Percentiles rank a stretch among this genome's conserved stretches.
Evolutionary conservation across 2,797 vertebrate species (phyloP).

Genomic region (Eutrigla gurnardus): DNA sequence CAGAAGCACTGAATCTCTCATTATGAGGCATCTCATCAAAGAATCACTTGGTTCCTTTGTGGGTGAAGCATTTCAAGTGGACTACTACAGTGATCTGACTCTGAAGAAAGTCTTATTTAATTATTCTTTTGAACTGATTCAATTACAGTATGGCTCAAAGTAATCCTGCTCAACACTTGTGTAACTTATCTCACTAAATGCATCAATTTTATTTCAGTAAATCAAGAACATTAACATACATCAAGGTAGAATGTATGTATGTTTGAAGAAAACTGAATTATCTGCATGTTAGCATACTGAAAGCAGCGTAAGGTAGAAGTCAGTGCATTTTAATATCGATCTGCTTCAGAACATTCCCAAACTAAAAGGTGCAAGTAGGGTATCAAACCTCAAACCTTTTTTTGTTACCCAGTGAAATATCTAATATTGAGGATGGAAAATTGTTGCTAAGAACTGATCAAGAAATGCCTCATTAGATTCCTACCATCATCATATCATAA

Average conservation of each 20-base stretch:
- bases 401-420: no score
- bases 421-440: no score
- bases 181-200: neutral
- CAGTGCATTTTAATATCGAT: no score
- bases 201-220: neutral
- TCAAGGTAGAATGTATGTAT: neutral
- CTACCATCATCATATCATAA: no score
- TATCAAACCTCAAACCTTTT: no score
- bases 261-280: no score
- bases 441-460: no score
- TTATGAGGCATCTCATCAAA: constrained; percentile 1
- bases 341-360: no score
- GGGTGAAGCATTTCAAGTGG: neutral
- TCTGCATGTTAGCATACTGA: no score
- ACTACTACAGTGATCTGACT: neutral
- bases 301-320: no score
- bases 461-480: no score
- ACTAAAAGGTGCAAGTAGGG: no score
- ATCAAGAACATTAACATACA: neutral
- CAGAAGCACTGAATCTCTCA: constrained; percentile 13
- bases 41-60: neutral
- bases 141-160: neutral
- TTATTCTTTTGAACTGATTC: neutral
- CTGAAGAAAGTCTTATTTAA: neutral
- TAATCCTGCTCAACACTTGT: neutral